phyloP scores from a whole-genome alignment of 2,113 vertebrate genomes.

The Colaptes auratus region DNA sequence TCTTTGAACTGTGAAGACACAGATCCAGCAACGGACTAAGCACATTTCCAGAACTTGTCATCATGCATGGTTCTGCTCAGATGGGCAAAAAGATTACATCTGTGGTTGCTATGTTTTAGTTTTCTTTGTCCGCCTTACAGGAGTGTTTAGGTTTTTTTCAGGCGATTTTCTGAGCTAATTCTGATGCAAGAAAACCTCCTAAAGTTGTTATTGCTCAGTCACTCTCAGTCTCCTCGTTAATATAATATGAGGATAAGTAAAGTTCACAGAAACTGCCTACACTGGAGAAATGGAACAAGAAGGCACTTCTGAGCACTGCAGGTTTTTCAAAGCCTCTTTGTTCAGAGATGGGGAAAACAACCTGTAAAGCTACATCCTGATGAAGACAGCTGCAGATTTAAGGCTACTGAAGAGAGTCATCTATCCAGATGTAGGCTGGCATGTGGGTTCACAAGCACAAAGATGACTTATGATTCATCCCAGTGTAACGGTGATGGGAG shows the following conservation, averaged over 20 bases:
- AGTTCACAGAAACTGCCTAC: slow-evolving; percentile 25
- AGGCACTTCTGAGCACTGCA: neutral
- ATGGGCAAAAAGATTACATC: neutral
- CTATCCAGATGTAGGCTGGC: slow-evolving; percentile 50
- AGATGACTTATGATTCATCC: slow-evolving; percentile 58
- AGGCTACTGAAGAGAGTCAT: slow-evolving; percentile 38
- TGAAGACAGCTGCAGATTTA: slow-evolving; percentile 32
- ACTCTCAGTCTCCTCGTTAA: neutral
- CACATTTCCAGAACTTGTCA: neutral
- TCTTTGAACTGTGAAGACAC: neutral
- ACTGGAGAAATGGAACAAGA: slow-evolving; percentile 1
- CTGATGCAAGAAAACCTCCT: neutral
- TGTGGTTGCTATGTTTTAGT: neutral
- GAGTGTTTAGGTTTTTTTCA: neutral
- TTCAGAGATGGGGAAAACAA: slow-evolving; percentile 32
- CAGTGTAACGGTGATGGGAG: neutral
- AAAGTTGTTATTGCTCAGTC: slow-evolving; percentile 25
- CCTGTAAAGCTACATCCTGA: slow-evolving; percentile 26
- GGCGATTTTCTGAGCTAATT: neutral
- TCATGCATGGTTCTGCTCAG: neutral
- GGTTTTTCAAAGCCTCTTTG: slow-evolving; percentile 50
- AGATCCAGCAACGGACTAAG: neutral
- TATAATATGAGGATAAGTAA: neutral
- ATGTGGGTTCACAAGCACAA: slow-evolving; percentile 44
- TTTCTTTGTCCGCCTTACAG: neutral